Evolutionary conservation across 2,888 invertebrate genomes (phyloP).

Genomic region (Lithophane socia): DNA sequence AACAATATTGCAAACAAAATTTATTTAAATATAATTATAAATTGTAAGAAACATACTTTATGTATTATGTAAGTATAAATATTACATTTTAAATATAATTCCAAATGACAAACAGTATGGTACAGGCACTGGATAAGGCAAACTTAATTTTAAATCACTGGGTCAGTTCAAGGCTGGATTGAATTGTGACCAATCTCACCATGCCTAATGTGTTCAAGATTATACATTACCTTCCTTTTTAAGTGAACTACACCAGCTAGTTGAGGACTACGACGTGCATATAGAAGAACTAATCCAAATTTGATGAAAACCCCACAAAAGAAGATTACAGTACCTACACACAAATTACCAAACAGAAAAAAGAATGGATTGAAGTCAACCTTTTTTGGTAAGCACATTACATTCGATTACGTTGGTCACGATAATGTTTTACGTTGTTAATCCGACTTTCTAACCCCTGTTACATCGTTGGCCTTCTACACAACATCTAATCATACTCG

Average conservation of each 20-base stretch:
- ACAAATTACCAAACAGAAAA: neutral
- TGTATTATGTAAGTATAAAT: too few species aligned
- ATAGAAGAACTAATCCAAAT: neutral
- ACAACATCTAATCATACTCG: neutral
- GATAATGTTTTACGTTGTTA: neutral
- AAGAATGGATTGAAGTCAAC: neutral
- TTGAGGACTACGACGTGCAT: neutral
- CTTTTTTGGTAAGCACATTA: constrained; percentile 1
- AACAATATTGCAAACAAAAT: too few species aligned
- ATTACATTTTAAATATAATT: too few species aligned
- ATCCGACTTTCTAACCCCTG: neutral
- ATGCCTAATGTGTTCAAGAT: neutral
- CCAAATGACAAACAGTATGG: too few species aligned
- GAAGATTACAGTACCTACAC: neutral
- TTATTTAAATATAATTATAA: too few species aligned
- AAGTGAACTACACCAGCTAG: neutral
- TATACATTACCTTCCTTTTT: neutral
- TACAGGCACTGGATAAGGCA: too few species aligned
- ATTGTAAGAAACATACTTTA: too few species aligned
- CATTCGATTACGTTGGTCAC: neutral
- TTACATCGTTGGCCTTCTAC: neutral
- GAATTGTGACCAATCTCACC: neutral
- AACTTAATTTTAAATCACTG: too few species aligned
- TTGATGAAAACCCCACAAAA: neutral
- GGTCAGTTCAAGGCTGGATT: neutral